Evolutionary conservation across 2,888 invertebrate genomes (phyloP), one percentile per base, ranked within the genome.

Genomic region (Drosophila maculinotata): DNA sequence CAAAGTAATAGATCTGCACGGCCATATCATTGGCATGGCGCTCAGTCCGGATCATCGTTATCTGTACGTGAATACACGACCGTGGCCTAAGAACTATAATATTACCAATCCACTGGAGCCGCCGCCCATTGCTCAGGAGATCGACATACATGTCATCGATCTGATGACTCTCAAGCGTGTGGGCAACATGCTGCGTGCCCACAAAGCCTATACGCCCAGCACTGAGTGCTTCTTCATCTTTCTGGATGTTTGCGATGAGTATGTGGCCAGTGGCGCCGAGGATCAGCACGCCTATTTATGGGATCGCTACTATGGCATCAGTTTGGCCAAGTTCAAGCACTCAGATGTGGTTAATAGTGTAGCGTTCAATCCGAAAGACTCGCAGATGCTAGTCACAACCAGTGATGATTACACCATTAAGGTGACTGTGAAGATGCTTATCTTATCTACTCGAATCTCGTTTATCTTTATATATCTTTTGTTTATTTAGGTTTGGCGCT

Each of bases 221-320:
- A 95, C 95, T 56, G 96, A 96, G 87, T 97, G 96, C 82, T 97
- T 96, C 90, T 96, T 96, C 87, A 96, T 97, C 85, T 97, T 97
- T 90, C 92, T 97, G 41, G 96, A 97, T 90, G 96, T 96, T 4
- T 95, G 94, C 82, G 93, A 96, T 74, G 94, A 96, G 88, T 97
- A 96, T 90, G 95, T 97, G 8, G 96, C 96, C 35, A 96, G 96
- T 91, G 97, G 97, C 8, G 96, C 96, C 25, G 96, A 97, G 91
- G 96, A 96, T 89, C 94, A 94, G 82, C 95, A 95, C 86, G 96
- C 96, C 1, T 96, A 96, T 89, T 90, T 97, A 14, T 97, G 97
- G 97, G 97, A 97, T 89, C 92, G 96, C 49, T 96, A 96, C 88
- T 97, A 96, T 88, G 96, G 96, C 4, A 93, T 95, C 4, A 95